Base-by-base conservation (phyloP, 2,888 invertebrate species). In the Chloromyia formosa region DNA sequence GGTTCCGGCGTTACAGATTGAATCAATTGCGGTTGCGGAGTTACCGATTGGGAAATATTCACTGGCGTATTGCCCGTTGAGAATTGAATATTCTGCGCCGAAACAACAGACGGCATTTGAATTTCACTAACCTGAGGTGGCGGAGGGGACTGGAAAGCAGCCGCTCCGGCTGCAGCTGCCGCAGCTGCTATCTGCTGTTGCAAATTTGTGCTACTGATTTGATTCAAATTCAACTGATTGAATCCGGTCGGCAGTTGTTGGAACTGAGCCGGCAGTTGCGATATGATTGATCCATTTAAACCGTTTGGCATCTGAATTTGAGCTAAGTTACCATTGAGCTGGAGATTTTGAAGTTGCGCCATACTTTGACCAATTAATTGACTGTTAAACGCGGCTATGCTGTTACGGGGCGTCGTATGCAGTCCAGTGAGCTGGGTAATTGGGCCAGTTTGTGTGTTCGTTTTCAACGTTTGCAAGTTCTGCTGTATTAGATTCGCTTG, bases 221-320 rank as follows among this genome's bases (percentile, higher is more conserved):
- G 80, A 79, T 85, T 85, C 16, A 85, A 83, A 69, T 82, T 81
- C 66, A 80, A 80, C 69, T 80, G 81, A 75, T 84, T 84, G 45
- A 83, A 82, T 20, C 77, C 77, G 20, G 77, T 75, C 16, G 85
- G 76, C 53, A 82, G 84, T 76, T 85, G 86, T 73, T 85, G 85
- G 76, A 84, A 82, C 74, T 84, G 84, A n/a, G 83, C 81, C 4
- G 84, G 84, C 76, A 85, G 74, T 77, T 85, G 85, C 0, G 85
- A 85, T 45, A 86, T 82, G 68, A 83, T 80, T 75, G 78, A 79
- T 12, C 84, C 81, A 42, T 84, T 83, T 56, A 85, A 78, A 5
- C 85, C 86, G 76, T 85, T 86, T 76, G 85, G 85, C 85, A 86
- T 84, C 80, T 86, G 86, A 64, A 86, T 85, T 79, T 86, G 86